Evolutionary conservation across 2,113 vertebrate genomes (phyloP).

Genomic region (Saccopteryx leptura): DNA sequence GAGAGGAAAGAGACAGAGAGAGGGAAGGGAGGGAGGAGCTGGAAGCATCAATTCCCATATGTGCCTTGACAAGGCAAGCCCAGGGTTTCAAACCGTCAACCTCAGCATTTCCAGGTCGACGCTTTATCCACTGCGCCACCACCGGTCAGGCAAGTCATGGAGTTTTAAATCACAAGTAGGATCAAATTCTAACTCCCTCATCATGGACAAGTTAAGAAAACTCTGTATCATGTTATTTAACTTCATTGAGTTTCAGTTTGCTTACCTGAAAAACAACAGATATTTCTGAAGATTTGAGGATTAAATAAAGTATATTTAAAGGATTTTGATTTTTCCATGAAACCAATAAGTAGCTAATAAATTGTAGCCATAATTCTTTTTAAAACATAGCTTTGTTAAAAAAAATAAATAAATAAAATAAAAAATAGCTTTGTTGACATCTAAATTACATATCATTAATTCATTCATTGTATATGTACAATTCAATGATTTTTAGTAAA

Average conservation of each 20-base stretch:
- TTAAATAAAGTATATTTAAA: constrained; percentile 41
- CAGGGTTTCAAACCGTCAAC: no score
- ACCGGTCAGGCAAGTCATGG: background rate
- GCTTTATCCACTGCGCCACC: no score
- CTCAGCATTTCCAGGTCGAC: no score
- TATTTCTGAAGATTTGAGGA: background rate
- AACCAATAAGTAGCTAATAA: background rate
- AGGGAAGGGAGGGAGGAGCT: no score
- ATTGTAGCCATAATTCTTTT: background rate
- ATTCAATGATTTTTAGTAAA: constrained; percentile 7
- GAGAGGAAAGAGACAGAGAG: no score
- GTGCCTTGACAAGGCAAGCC: no score
- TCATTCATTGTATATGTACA: background rate
- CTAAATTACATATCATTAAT: background rate
- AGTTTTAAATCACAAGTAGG: background rate
- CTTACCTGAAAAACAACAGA: background rate
- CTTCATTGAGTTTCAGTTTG: background rate
- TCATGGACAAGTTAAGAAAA: background rate
- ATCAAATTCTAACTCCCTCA: background rate
- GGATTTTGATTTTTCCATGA: background rate
- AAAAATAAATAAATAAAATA: background rate
- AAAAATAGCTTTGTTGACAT: background rate
- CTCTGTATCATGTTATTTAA: background rate
- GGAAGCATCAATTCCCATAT: no score
- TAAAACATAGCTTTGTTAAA: background rate